A percentile compares a stretch with the other conserved stretches of the same genome.
phyloP scores from a whole-genome alignment of 1,140 invertebrate genomes.

The Bombyx mori region ASM3026992v2 NC_085123.1:1606001-1606500 shows the following conservation, averaged over 20 bases:
- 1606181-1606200: no score
- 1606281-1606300: conserved; percentile 52
- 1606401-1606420: conserved; percentile 23
- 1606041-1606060: no score
- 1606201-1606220: conserved; percentile 15
- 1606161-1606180: no score
- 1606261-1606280: conserved; percentile 37
- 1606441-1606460: conserved; percentile 18
- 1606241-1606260: conserved; percentile 49
- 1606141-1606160: no score
- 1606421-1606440: conserved; percentile 50
- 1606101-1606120: no score
- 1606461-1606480: conserved; percentile 28
- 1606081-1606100: no score
- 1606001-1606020: no score
- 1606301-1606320: conserved; percentile 53
- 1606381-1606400: conserved; percentile 49
- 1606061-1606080: no score
- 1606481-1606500: conserved; percentile 48
- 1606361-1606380: conserved; percentile 33
- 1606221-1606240: conserved; percentile 35
- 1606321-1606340: conserved; percentile 45
- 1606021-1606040: no score
- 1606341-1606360: conserved; percentile 18
- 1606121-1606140: no score